phyloP scores from a whole-genome alignment of 2,888 invertebrate species.

The Xylota segnis region DNA sequence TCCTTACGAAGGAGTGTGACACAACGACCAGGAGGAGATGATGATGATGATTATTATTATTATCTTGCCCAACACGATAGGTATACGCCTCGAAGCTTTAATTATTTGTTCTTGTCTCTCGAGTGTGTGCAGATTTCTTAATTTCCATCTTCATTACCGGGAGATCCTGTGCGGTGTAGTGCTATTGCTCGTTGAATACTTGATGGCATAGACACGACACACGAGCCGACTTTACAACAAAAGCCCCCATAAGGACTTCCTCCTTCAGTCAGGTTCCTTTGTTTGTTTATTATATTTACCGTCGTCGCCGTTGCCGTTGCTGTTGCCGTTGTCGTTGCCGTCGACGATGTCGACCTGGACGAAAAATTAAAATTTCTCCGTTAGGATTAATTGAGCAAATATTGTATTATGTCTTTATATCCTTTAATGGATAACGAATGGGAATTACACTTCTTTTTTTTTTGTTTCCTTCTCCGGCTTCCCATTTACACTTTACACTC shows the following conservation, averaged over 20 bases:
- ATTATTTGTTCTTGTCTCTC: slow-evolving; percentile 73
- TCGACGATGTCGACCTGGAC: not conserved
- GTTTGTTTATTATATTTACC: slow-evolving; percentile 39
- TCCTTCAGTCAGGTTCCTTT: slow-evolving; percentile 35
- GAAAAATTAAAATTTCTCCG: slow-evolving; percentile 24
- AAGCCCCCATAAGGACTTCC: slow-evolving; percentile 57
- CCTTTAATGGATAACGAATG: slow-evolving; percentile 52
- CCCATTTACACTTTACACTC: slow-evolving; percentile 13
- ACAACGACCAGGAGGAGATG: slow-evolving; percentile 30
- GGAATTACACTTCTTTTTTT: slow-evolving; percentile 16
- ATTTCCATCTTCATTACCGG: slow-evolving; percentile 73
- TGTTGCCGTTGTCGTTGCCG: not conserved
- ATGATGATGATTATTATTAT: slow-evolving; percentile 64
- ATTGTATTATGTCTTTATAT: slow-evolving; percentile 44
- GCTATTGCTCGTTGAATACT: slow-evolving; percentile 25
- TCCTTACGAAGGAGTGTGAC: slow-evolving; percentile 24
- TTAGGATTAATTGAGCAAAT: slow-evolving; percentile 61
- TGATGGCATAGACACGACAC: slow-evolving; percentile 33
- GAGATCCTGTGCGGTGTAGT: slow-evolving; percentile 47
- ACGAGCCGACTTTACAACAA: slow-evolving; percentile 35
- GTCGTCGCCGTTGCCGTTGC: not conserved
- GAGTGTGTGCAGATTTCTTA: slow-evolving; percentile 75
- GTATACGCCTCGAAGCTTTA: slow-evolving; percentile 61
- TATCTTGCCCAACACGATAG: slow-evolving; percentile 60
- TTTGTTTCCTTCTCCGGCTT: slow-evolving; percentile 1